phyloP scores from a whole-genome alignment of 1,140 invertebrate genomes.

The Chlorops oryzae region DNA sequence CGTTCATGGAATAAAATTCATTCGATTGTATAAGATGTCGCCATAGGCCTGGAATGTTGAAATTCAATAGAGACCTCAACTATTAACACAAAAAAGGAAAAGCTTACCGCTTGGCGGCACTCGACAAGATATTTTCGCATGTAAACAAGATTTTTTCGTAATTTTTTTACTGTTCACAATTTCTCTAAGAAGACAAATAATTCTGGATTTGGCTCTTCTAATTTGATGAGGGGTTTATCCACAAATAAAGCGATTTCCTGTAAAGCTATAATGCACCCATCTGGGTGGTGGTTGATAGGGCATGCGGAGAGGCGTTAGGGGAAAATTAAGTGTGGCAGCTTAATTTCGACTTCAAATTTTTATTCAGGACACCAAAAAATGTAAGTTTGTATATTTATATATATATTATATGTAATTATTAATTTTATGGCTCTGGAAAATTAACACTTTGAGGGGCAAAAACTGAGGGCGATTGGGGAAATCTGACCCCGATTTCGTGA shows the following conservation, averaged over 20 bases:
- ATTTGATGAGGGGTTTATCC: slow-evolving; percentile 69
- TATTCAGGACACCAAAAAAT: too few species aligned
- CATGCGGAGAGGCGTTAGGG: too few species aligned
- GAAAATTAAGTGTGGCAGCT: too few species aligned
- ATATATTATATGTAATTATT: too few species aligned
- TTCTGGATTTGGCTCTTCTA: slow-evolving; percentile 75
- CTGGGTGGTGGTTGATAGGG: too few species aligned
- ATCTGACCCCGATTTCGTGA: too few species aligned
- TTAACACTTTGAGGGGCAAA: too few species aligned
- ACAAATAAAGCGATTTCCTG: slow-evolving; percentile 53
- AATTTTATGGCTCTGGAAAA: too few species aligned
- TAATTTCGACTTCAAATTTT: too few species aligned
- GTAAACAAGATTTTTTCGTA: slow-evolving; percentile 37
- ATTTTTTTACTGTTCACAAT: slow-evolving; percentile 64
- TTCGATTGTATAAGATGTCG: slow-evolving; percentile 39
- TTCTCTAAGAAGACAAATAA: slow-evolving; percentile 83
- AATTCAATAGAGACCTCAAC: neutral
- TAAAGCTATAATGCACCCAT: too few species aligned
- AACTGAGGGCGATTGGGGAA: too few species aligned
- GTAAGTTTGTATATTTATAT: too few species aligned
- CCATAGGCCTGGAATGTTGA: slow-evolving; percentile 15
- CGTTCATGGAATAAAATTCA: slow-evolving; percentile 39
- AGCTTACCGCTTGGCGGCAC: slow-evolving; percentile 26
- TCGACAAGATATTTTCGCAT: slow-evolving; percentile 44
- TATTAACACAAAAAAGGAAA: neutral